Percentiles rank a stretch among this genome's conserved stretches.
Conservation (phyloP, 2,888 invertebrate genomes). For the Epsilonema sp. region DNA sequence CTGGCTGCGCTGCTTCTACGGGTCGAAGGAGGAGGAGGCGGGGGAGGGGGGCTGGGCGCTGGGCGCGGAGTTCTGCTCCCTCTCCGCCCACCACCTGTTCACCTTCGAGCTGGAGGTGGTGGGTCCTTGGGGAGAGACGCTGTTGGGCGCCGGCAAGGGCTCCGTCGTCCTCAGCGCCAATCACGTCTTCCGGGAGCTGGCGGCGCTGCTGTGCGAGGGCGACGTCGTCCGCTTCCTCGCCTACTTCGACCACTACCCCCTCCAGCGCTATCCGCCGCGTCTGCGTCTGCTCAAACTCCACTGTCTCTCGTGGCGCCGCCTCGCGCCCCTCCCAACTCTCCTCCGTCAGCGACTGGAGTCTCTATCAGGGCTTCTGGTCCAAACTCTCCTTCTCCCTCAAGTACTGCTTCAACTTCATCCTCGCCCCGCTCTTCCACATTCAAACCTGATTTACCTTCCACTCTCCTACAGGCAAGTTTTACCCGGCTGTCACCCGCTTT, state of each 20-base stretch:
- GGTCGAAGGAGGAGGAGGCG: too few relatives aligned
- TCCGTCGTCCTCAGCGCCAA: slow-evolving; percentile 15
- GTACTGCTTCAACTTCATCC: slow-evolving; percentile 22
- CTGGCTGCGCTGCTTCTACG: slow-evolving; percentile 20
- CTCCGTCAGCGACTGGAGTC: too few relatives aligned
- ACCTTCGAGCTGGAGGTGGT: slow-evolving; percentile 20
- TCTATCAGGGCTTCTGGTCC: too few relatives aligned
- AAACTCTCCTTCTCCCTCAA: slow-evolving; percentile 18
- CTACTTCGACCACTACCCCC: slow-evolving; percentile 20
- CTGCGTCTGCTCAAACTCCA: slow-evolving; percentile 18
- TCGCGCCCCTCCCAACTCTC: too few relatives aligned
- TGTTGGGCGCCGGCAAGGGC: slow-evolving; percentile 17
- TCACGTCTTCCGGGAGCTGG: slow-evolving; percentile 16
- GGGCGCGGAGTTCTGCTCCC: too few relatives aligned
- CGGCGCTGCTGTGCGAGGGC: slow-evolving; percentile 17
- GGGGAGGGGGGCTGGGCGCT: too few relatives aligned
- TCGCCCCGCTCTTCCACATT: slow-evolving; percentile 21
- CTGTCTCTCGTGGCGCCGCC: slow-evolving; percentile 19
- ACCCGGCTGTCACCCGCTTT: too few relatives aligned
- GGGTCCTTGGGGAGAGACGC: slow-evolving; percentile 20
- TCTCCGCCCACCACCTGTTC: slow-evolving; percentile 19
- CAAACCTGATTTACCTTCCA: too few relatives aligned
- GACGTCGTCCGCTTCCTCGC: slow-evolving; percentile 21
- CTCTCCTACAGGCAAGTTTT: too few relatives aligned
- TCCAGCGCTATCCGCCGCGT: slow-evolving; percentile 20